These are phyloP conservation scores for Callaeas wilsoni DNA, from an alignment of 2,113 vertebrate genomes.

Conservation along the genomic window DNA sequence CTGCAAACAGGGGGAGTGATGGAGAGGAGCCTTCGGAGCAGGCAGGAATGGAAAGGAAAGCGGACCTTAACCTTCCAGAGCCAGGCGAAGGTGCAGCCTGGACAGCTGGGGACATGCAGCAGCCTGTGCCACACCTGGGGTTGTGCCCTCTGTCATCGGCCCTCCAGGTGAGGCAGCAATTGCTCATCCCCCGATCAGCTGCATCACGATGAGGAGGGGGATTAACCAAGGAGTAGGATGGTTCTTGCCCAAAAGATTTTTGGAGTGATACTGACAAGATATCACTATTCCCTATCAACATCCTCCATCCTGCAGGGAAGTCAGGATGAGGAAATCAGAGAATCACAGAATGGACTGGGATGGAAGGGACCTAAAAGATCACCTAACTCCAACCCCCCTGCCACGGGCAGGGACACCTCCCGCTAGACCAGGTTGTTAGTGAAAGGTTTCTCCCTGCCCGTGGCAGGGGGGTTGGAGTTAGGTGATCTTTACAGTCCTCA, in stretches of 20 bases:
- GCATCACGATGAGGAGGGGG: neutral
- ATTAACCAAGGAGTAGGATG: neutral
- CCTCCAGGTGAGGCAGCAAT: neutral
- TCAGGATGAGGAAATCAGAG: neutral
- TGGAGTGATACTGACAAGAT: rapidly evolving
- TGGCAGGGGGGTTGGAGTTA: neutral
- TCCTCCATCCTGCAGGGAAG: neutral
- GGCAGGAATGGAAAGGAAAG: neutral
- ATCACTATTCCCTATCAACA: neutral
- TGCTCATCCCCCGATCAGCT: neutral
- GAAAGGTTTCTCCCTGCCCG: neutral
- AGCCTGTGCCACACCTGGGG: rapidly evolving
- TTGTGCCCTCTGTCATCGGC: neutral
- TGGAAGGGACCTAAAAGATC: neutral
- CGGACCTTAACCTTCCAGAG: neutral
- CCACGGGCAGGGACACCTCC: neutral
- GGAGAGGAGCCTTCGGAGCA: neutral
- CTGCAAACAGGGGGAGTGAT: neutral
- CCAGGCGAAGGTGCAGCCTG: neutral
- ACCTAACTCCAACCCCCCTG: neutral
- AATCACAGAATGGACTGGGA: neutral
- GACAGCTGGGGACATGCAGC: neutral
- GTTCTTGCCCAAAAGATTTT: neutral
- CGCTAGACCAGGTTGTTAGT: neutral
- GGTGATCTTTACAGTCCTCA: no score